Percentiles rank a stretch among this genome's conserved stretches.
Conservation (phyloP, 2,113 vertebrate genomes). For the Gobius niger region DNA sequence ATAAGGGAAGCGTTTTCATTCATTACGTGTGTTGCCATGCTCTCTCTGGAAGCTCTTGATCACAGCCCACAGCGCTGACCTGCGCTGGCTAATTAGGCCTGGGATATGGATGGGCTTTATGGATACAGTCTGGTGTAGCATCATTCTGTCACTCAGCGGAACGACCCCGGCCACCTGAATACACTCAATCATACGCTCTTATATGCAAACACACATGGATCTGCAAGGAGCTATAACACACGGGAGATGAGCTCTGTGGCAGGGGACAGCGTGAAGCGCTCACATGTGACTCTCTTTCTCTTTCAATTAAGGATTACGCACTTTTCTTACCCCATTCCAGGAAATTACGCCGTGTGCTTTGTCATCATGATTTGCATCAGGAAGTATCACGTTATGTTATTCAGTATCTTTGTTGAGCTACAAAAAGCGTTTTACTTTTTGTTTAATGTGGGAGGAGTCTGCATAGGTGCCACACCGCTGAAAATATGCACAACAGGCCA, state of each 20-base stretch:
- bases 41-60: conserved; percentile 23
- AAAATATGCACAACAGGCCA: no score
- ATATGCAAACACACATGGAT: conserved; percentile 19
- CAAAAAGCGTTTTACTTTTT: no score
- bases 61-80: conserved; percentile 43
- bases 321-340: no score
- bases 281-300: neutral
- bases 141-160: conserved; percentile 69
- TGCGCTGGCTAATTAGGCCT: conserved; percentile 57
- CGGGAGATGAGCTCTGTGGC: neutral
- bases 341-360: no score
- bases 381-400: no score
- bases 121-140: conserved; percentile 51
- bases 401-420: no score
- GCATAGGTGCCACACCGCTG: no score
- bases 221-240: neutral
- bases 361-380: no score
- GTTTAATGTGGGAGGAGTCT: no score
- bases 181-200: conserved; percentile 32
- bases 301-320: no score
- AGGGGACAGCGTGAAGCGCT: conserved; percentile 1
- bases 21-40: conserved; percentile 33
- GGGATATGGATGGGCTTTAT: conserved; percentile 55
- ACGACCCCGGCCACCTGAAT: conserved; percentile 59
- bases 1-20: conserved; percentile 45